Percentiles rank a stretch among this genome's conserved stretches.
phyloP scores from a whole-genome alignment of 2,113 vertebrate genomes.

The Rhynchomys soricoides region DNA sequence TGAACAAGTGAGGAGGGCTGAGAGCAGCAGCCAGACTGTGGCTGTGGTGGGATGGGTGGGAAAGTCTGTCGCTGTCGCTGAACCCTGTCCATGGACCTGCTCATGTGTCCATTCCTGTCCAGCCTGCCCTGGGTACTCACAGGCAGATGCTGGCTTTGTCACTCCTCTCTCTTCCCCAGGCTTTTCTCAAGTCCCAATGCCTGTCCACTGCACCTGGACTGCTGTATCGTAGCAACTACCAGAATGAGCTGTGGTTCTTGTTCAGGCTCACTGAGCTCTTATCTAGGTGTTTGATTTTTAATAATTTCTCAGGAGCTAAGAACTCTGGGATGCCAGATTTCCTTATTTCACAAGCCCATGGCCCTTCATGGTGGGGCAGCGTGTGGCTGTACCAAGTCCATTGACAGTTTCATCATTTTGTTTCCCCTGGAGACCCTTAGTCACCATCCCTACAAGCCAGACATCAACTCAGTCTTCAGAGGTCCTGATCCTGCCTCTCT shows the following conservation, averaged over 20 bases:
- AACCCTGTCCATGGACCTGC: not conserved
- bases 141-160: not conserved
- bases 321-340: not conserved
- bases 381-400: not conserved
- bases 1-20: not conserved
- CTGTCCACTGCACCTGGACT: not conserved
- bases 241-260: not conserved
- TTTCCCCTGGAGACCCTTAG: not conserved
- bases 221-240: not conserved
- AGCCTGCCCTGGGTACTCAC: not conserved
- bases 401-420: not conserved
- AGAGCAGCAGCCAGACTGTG: not conserved
- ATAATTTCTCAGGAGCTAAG: not conserved
- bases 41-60: not conserved
- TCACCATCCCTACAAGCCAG: not conserved
- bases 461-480: not conserved
- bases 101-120: not conserved
- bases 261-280: not conserved
- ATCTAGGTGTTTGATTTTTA: not conserved
- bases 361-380: not conserved
- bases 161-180: not conserved
- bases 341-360: not conserved
- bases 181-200: not conserved
- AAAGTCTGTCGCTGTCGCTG: accelerated
- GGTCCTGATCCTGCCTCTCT: not conserved